Evolutionary conservation across 2,797 vertebrate species (phyloP), one percentile per base, ranked within the genome.

Genomic region (Pseudocheirus occidentalis): DNA sequence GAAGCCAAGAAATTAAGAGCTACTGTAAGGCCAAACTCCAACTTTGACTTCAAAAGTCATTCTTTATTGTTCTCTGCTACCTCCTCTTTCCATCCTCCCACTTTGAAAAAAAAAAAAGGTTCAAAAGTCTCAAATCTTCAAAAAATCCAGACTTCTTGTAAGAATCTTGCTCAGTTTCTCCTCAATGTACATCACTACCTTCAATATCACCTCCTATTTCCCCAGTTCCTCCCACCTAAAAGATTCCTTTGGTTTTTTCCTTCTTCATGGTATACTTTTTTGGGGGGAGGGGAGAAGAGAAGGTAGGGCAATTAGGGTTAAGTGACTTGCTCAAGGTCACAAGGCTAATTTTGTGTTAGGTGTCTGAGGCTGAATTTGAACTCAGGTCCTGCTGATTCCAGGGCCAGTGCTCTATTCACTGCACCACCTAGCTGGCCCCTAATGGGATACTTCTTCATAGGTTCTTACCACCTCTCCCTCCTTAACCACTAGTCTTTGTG

Each of bases 1-100:
- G 94, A 98, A 97, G 81, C 91, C 92, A 96, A 97, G 96, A 96
- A 98, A 95, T 93, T 97, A 94, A 95, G 97, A 98, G 96, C 98
- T 98, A 98, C 97, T 96, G 59, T 93, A 97, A 89, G 92, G 58
- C 91, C 2, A 0, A 98, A 97, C 93, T 95, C 62, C 24, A 13
- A 92, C 94, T 31, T 89, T 66, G 13, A 16, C 94, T 18, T 89
- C 50, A 29, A 94, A 94, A 96, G 73, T 94, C 95, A 52, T 90
- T 92, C 94, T 95, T 94, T 93, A 91, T 31, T 93, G 87, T 96
- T 96, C 34, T 81, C n/a, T 46, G 18, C n/a, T 81, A 81, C 66
- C 66, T 81, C n/a, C 18, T 81, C 73, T 73, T 87, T 87, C 21
- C 40, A 46, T 24, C 40, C 40, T 27, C 21, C 40, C 21, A 54